phyloP scores from a whole-genome alignment of 2,113 vertebrate species.

The Callionymus lyra region DNA sequence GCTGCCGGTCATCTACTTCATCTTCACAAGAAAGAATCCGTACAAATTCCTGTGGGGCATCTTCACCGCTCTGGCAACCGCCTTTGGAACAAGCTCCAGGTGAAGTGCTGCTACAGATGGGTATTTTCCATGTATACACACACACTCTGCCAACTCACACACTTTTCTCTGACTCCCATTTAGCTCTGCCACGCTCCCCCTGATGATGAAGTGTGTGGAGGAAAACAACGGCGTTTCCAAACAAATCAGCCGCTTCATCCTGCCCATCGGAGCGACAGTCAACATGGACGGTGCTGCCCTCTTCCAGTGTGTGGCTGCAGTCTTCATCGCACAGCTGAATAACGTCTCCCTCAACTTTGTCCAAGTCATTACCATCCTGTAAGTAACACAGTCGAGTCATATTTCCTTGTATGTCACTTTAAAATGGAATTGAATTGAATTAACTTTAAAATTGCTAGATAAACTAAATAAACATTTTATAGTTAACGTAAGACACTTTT shows the following conservation, averaged over 20 bases:
- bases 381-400: slow-evolving; percentile 49
- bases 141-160: neutral
- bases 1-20: slow-evolving; percentile 77
- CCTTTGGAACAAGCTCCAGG: slow-evolving; percentile 88
- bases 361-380: slow-evolving; percentile 85
- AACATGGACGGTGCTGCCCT: slow-evolving; percentile 90
- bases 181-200: slow-evolving; percentile 80
- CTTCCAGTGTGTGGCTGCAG: slow-evolving; percentile 84
- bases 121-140: neutral
- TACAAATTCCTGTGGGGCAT: slow-evolving; percentile 83
- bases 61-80: slow-evolving; percentile 73
- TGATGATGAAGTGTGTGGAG: slow-evolving; percentile 89
- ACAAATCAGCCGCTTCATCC: slow-evolving; percentile 85
- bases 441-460: too few relatives aligned
- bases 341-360: slow-evolving; percentile 68
- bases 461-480: too few relatives aligned
- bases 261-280: slow-evolving; percentile 84
- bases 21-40: slow-evolving; percentile 80
- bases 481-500: too few relatives aligned
- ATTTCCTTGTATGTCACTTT: neutral
- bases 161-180: neutral
- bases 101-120: too few relatives aligned
- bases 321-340: slow-evolving; percentile 86
- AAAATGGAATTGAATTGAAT: neutral
- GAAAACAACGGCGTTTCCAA: slow-evolving; percentile 79